Conservation (phyloP, 1,140 invertebrate species). For the Eumeta japonica region DNA sequence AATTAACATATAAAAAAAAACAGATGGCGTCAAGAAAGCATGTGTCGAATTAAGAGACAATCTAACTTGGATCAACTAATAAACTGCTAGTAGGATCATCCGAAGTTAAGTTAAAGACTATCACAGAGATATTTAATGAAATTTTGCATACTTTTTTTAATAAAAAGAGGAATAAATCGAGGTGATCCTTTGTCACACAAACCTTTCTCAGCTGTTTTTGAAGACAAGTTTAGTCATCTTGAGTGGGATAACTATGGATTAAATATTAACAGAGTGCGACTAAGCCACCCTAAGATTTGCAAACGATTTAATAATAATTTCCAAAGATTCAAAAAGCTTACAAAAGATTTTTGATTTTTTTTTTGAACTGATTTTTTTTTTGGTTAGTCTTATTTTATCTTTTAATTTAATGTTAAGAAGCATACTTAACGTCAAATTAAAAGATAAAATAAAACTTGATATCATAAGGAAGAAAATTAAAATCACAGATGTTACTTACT, state of each 20-base stretch:
- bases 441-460: too few relatives aligned
- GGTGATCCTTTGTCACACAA: slow-evolving; percentile 17
- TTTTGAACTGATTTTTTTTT: too few relatives aligned
- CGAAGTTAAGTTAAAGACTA: slow-evolving; percentile 4
- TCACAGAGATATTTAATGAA: slow-evolving; percentile 17
- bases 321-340: too few relatives aligned
- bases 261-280: slow-evolving; percentile 11
- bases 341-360: too few relatives aligned
- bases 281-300: slow-evolving; percentile 15
- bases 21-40: slow-evolving; percentile 10
- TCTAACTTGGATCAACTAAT: slow-evolving; percentile 12
- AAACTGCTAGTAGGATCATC: too few relatives aligned
- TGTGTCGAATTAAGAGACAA: slow-evolving; percentile 10
- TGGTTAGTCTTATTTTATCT: too few relatives aligned
- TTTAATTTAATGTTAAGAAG: too few relatives aligned
- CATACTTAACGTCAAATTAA: too few relatives aligned
- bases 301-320: slow-evolving; percentile 12
- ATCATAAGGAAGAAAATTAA: too few relatives aligned
- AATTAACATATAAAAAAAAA: slow-evolving; percentile 27
- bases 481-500: too few relatives aligned
- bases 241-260: slow-evolving; percentile 13
- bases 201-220: slow-evolving; percentile 12
- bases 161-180: slow-evolving; percentile 14
- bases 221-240: slow-evolving; percentile 12
- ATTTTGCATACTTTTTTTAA: slow-evolving; percentile 13